Evolutionary conservation across 2,797 vertebrate species (phyloP), one percentile per base, ranked within the genome.

Genomic region (Microcaecilia unicolor): DNA sequence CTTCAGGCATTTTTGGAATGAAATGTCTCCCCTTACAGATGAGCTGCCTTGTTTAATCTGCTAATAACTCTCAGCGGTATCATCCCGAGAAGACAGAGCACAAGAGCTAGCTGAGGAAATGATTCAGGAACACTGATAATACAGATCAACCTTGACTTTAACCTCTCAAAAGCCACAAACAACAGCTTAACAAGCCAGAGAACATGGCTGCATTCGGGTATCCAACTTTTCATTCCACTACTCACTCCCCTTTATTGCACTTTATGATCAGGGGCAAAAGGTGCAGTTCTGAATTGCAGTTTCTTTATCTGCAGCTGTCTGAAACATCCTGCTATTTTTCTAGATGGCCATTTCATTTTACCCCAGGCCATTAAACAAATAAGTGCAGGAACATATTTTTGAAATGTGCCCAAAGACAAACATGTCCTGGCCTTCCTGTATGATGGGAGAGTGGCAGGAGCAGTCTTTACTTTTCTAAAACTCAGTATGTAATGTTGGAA

Each of bases 141-240:
- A 22, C 37, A 34, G 46, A 25, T 10, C 29, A 39, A 31, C 48
- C 34, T 34, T 34, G 17, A 27, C 15, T 29, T 33, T 31, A 27
- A 25, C 44, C 38, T 29, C 49, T 36, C 16, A 10, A 21, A 19
- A 37, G 31, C 31, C 42, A 29, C 17, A 19, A 44, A 3, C 2
- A 4, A 1, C 32, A 18, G 22, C 18, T 6, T 4, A 19, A 4
- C 33, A 7, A 6, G 12, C 6, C 31, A 0, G 10, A 25, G 9
- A 3, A 0, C 3, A 8, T 24, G 10, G 5, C 13, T 25, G 22
- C 18, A 15, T 2, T 2, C 9, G 11, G 17, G 27, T 24, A 30
- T 33, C 18, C 0, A 10, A 34, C 31, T n/a, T n/a, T 15, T 7
- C 0, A 13, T 23, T 15, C 6, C 15, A 3, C 6, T n/a, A n/a